Conservation (phyloP, 2,113 vertebrate genomes). For the Rattus rattus region DNA sequence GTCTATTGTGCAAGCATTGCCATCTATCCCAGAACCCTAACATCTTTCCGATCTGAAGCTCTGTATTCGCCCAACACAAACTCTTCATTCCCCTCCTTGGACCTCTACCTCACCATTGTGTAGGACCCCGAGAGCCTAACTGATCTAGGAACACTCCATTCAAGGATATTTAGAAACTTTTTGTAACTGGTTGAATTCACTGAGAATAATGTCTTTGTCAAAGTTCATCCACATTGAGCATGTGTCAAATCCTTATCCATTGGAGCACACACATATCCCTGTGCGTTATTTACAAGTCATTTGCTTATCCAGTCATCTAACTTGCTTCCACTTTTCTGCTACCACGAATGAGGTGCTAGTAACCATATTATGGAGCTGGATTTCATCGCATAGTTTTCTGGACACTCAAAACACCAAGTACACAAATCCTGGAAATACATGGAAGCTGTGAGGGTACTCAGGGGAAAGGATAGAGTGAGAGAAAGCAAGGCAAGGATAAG, state of each 20-base stretch:
- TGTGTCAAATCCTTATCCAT: neutral
- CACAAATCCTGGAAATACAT: neutral
- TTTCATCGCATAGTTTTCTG: neutral
- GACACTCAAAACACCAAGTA: neutral
- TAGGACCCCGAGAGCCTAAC: neutral
- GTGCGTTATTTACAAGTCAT: too few relatives aligned
- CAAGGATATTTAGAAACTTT: neutral
- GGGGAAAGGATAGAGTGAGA: neutral
- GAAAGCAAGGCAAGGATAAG: neutral
- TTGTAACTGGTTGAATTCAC: neutral
- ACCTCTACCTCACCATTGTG: neutral
- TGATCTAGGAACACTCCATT: neutral
- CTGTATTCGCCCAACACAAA: neutral
- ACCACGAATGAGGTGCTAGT: neutral
- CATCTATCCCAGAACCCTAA: neutral
- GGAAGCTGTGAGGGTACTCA: neutral
- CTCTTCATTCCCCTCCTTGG: rapidly evolving
- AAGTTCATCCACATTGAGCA: neutral
- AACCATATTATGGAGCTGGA: neutral
- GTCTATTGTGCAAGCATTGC: neutral
- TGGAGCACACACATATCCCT: neutral
- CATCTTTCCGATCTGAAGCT: neutral
- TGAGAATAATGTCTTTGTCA: neutral
- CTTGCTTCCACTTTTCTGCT: neutral
- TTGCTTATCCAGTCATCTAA: neutral